Base-by-base conservation (phyloP, 2,113 vertebrate genomes). In the Myxocyprinus asiaticus region DNA sequence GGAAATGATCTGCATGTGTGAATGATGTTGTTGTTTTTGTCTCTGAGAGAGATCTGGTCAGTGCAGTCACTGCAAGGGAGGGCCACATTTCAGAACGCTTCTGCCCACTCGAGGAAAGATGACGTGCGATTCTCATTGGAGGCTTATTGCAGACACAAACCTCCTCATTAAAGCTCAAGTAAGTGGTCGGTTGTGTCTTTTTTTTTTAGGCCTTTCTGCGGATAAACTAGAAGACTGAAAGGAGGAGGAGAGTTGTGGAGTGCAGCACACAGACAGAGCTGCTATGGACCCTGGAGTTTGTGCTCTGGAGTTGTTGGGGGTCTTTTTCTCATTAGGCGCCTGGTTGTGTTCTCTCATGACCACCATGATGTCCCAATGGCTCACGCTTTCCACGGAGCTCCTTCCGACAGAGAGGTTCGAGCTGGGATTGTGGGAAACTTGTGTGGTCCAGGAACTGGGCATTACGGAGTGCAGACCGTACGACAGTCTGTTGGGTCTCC, bases 361-460 rank as follows among this genome's bases (percentile, higher is more conserved):
- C 56, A 84, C 86, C 33, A 11, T 81, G 72, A 83, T 86, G 45
- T 79, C 88, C 9, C 73, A 81, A 4, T 90, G 87, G 86, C 77
- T 87, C 68, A 87, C 80, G 0, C 64, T 82, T 6, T 86, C 86
- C 63, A 81, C 82, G 0, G 87, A 87, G 3, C 78, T 89, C 11
- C 78, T 89, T 3, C 67, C 84, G 12, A 63, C 74, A 0, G 87
- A 91, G 79, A 88, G 80, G 56, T 89, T 82, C 61, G 70, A 77
- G 15, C 67, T 86, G 51, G 89, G 90, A 3, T 78, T 90, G 7
- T 90, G 89, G 90, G 83, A 83, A 50, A 85, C 67, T 0, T 88
- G 33, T 50, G 78, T 64, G 71, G 70, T 86, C 76, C 87, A 88
- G 76, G 89, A 89, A 0, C 0, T 82, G 33, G 59, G 89, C 7